A percentile compares a stretch with the other conserved stretches of the same genome.
These are phyloP conservation scores for Mythimna pallens DNA, from an alignment of 2,888 invertebrate species.

Conservation along the genomic window DNA sequence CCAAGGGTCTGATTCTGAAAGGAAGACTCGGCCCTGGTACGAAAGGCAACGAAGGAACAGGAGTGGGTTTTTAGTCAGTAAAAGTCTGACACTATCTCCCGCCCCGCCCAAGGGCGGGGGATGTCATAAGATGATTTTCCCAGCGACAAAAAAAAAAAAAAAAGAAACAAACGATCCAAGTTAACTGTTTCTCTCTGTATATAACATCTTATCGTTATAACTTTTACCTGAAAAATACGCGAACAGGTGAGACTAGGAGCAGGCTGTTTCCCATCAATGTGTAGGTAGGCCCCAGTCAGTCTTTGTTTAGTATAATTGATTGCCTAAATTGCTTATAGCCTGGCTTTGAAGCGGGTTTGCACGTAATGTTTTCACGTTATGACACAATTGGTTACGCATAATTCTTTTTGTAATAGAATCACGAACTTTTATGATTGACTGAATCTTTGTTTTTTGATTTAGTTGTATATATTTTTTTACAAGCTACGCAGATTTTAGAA, in stretches of 20 bases:
- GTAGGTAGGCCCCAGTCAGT: constrained; percentile 13
- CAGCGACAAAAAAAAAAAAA: too few relatives aligned
- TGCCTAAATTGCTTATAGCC: constrained; percentile 45
- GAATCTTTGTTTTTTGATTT: constrained; percentile 9
- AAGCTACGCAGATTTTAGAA: too few relatives aligned
- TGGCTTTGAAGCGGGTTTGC: constrained; percentile 1
- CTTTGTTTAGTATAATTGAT: constrained; percentile 62
- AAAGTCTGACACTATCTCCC: too few relatives aligned
- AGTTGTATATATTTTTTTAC: background rate
- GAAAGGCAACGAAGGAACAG: too few relatives aligned
- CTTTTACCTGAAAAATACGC: background rate
- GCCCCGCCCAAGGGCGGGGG: too few relatives aligned
- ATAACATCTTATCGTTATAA: background rate
- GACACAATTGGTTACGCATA: constrained; percentile 17
- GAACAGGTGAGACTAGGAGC: constrained; percentile 6
- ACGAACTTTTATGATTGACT: background rate
- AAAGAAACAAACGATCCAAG: too few relatives aligned
- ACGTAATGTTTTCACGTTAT: constrained; percentile 29
- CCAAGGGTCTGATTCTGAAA: too few relatives aligned
- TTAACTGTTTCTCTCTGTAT: too few relatives aligned
- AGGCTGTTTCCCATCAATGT: constrained; percentile 31
- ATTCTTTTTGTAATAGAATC: constrained; percentile 19
- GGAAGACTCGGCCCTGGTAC: too few relatives aligned
- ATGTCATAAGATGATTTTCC: too few relatives aligned
- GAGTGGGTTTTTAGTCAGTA: too few relatives aligned